These are phyloP conservation scores for Phrynocephalus forsythii DNA, from an alignment of 2,797 vertebrate genomes.

Conservation along the genomic window DNA sequence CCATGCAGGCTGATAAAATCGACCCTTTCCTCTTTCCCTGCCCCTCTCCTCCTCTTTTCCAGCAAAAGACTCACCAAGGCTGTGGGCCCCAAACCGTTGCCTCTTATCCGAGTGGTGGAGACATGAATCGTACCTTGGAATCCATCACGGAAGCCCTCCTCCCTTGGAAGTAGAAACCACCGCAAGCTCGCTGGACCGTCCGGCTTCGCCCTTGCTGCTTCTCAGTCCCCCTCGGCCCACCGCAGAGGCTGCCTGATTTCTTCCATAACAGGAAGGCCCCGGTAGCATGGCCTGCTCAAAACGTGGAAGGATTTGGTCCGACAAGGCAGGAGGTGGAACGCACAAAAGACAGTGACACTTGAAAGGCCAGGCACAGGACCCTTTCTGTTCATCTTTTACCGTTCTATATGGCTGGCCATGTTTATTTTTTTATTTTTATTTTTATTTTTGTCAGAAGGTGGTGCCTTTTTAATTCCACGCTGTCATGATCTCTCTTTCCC, in stretches of 20 bases:
- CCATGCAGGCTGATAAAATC: no score
- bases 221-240: neutral
- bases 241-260: neutral
- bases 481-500: neutral
- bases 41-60: conserved; percentile 23
- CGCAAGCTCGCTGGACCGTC: neutral
- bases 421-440: no score
- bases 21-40: neutral
- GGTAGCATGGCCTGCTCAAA: conserved; percentile 9
- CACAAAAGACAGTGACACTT: neutral
- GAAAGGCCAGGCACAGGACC: no score
- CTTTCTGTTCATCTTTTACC: neutral
- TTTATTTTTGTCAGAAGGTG: no score
- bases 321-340: neutral
- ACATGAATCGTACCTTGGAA: conserved; percentile 67
- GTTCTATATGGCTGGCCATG: neutral
- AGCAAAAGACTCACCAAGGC: conserved; percentile 84
- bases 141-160: accelerated
- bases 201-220: neutral
- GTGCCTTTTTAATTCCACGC: neutral
- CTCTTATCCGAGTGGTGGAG: conserved; percentile 95
- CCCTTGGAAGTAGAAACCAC: neutral
- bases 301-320: no score
- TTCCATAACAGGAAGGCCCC: accelerated
- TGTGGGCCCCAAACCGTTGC: conserved; percentile 84